A percentile compares a stretch with the other conserved stretches of the same genome.
phyloP scores from a whole-genome alignment of 2,113 vertebrate genomes.

The Recurvirostra avosetta region DNA sequence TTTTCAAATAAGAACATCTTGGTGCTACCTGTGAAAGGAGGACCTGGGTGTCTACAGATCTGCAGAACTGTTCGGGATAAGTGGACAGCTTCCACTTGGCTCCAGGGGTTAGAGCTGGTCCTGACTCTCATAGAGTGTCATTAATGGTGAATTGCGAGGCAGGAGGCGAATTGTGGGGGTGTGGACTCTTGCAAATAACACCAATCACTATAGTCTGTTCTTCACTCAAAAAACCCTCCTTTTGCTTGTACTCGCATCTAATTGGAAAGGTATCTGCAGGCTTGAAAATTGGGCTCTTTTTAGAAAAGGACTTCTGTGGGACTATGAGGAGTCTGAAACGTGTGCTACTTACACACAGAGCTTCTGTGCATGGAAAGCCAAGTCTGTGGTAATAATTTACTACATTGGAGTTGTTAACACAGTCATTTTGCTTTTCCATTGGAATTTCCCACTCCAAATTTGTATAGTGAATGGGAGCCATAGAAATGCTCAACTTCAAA shows the following conservation, averaged over 20 bases:
- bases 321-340: conserved; percentile 6
- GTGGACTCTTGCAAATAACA: background rate
- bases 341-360: conserved; percentile 23
- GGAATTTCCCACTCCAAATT: conserved; percentile 36
- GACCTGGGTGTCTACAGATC: background rate
- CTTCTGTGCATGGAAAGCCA: conserved; percentile 56
- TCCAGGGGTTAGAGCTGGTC: background rate
- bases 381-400: background rate
- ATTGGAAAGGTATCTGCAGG: background rate
- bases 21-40: background rate
- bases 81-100: background rate
- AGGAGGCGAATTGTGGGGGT: background rate
- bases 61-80: background rate
- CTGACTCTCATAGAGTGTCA: background rate
- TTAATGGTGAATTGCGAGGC: background rate
- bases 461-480: background rate
- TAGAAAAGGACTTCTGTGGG: background rate
- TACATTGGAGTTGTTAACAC: background rate
- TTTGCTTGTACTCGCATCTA: background rate
- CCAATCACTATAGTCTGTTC: background rate
- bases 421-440: background rate
- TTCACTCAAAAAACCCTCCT: background rate
- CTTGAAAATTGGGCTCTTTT: conserved; percentile 35
- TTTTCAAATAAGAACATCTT: background rate
- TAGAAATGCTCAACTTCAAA: background rate